Conservation (phyloP, 2,113 vertebrate species). For the Brienomyrus longianalis region DNA sequence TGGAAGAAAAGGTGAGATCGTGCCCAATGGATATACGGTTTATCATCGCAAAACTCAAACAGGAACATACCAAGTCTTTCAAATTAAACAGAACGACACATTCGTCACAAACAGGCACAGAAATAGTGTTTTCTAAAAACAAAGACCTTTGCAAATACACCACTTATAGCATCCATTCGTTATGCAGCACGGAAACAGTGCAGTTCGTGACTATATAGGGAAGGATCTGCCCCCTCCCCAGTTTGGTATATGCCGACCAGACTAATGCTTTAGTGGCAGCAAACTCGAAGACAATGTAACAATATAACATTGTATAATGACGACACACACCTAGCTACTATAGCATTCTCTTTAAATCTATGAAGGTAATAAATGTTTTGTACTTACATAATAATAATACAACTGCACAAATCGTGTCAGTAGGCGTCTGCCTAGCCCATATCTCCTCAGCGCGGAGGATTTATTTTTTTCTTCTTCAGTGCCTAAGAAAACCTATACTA, state of each 20-base stretch:
- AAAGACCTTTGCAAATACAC: neutral
- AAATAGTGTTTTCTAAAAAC: neutral
- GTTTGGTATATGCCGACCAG: neutral
- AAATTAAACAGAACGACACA: neutral
- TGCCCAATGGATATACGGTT: neutral
- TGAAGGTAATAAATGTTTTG: neutral
- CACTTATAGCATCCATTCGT: neutral
- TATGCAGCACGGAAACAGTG: neutral
- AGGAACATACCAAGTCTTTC: neutral
- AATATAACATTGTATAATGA: neutral
- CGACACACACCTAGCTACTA: neutral
- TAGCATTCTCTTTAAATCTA: neutral
- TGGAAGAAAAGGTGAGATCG: neutral
- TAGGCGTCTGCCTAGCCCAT: slow-evolving; percentile 25
- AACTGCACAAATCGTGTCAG: slow-evolving; percentile 13
- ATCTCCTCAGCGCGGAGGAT: slow-evolving; percentile 12
- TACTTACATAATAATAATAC: slow-evolving; percentile 22
- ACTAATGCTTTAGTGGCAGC: neutral
- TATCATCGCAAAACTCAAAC: neutral
- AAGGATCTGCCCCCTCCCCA: neutral
- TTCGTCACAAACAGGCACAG: neutral
- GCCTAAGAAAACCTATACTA: neutral
- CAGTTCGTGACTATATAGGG: neutral
- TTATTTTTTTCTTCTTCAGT: slow-evolving; percentile 4
- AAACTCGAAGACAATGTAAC: neutral